Evolutionary conservation across 2,797 vertebrate species (phyloP), one percentile per base, ranked within the genome.

Genomic region (Argya squamiceps): DNA sequence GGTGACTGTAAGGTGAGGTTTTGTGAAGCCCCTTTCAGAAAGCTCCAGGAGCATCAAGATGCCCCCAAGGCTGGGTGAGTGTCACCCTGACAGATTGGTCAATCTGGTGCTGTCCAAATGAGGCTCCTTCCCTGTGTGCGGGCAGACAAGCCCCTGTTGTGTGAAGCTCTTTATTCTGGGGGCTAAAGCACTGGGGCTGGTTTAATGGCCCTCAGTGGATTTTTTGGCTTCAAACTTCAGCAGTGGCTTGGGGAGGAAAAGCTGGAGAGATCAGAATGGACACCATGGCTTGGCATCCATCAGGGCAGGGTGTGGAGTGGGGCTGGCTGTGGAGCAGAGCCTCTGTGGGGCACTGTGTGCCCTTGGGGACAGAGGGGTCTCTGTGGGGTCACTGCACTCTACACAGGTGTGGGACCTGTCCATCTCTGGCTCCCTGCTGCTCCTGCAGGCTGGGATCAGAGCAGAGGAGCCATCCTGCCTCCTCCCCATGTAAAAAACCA

Each of bases 101-200:
- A 0, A 0, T 44, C 73, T 24, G 39, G n/a, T 59, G 43, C n/a
- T 56, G 44, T 70, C 30, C 12, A 55, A 68, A 55, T 29, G 55
- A 12, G 44, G 34, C 69, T 70, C 32, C 79, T 55, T 15, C 39
- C 32, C 87, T 75, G 86, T 92, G 88, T 93, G 58, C 26, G 20
- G 30, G 62, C 63, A 69, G 60, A 47, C 63, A 41, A 46, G 84
- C 94, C 97, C 52, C 34, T 97, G 53, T 96, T 97, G 96, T 97
- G 96, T 97, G 97, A 98, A 97, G 92, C 97, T 95, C 93, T 80
- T 68, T 85, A 29, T 62, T 81, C 73, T 95, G 98, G 88, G 80
- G 63, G 67, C 68, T 78, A 52, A 87, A 94, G 82, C 68, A 92
- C 88, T 19, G 63, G 97, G 80, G 53, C 41, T 93, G 71, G 84